Percentiles rank a stretch among this genome's conserved stretches.
Evolutionary conservation across 2,888 invertebrate genomes (phyloP).

Genomic region (Melangyna quadrimaculata): DNA sequence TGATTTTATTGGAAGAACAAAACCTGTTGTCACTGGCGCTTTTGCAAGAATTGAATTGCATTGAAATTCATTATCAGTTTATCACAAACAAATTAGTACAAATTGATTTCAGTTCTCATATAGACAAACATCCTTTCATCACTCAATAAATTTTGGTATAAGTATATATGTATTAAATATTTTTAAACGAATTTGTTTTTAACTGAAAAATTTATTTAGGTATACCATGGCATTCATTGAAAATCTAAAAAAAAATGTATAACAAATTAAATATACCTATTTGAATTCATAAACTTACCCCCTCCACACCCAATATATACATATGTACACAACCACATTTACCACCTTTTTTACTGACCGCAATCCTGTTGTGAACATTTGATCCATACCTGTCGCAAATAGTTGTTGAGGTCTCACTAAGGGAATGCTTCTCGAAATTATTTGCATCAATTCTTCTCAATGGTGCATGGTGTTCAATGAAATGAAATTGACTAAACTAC

Average conservation of each 20-base stretch:
- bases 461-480: slow-evolving; percentile 23
- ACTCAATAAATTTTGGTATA: no score
- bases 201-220: neutral
- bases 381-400: slow-evolving; percentile 57
- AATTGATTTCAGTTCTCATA: no score
- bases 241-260: neutral
- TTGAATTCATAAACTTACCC: neutral
- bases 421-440: slow-evolving; percentile 41
- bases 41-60: no score
- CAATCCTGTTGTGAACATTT: slow-evolving; percentile 13
- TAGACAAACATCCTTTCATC: no score
- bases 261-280: neutral
- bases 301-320: neutral
- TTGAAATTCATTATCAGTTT: no score
- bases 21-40: no score
- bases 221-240: neutral
- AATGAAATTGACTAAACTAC: slow-evolving; percentile 50
- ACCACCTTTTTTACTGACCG: neutral
- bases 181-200: neutral
- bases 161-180: no score
- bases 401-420: slow-evolving; percentile 47
- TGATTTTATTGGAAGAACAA: no score
- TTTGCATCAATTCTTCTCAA: slow-evolving; percentile 60
- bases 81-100: no score
- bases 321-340: neutral